These are phyloP conservation scores for Phylloscopus trochilus DNA, from an alignment of 2,113 vertebrate genomes.

Conservation along the genomic window DNA sequence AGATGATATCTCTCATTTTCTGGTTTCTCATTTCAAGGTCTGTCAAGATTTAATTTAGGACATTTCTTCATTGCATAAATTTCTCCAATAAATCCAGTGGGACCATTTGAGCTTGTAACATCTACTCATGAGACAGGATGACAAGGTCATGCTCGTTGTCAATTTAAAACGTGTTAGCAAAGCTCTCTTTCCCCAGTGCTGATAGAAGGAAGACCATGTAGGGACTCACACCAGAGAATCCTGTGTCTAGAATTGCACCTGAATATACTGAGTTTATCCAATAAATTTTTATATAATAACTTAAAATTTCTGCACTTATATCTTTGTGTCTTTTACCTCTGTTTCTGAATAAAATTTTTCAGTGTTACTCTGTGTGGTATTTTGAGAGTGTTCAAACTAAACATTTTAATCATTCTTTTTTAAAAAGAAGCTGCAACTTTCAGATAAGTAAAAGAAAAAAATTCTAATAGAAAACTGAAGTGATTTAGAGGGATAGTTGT, in stretches of 20 bases:
- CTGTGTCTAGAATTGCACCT: neutral
- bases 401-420: neutral
- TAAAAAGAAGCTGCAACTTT: neutral
- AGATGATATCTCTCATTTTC: conserved; percentile 35
- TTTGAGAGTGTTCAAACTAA: neutral
- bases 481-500: neutral
- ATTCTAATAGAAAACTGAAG: neutral
- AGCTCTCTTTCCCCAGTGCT: neutral
- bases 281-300: neutral
- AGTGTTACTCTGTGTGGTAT: neutral
- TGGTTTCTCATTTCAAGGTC: neutral
- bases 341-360: conserved; percentile 48
- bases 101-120: neutral
- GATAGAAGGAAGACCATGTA: neutral
- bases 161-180: neutral
- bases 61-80: neutral
- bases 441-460: neutral
- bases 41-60: neutral
- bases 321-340: neutral
- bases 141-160: neutral
- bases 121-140: neutral
- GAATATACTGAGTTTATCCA: neutral
- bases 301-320: neutral
- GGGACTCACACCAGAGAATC: neutral
- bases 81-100: neutral